phyloP scores from a whole-genome alignment of 2,797 vertebrate genomes.

The Etheostoma nigrum region DNA sequence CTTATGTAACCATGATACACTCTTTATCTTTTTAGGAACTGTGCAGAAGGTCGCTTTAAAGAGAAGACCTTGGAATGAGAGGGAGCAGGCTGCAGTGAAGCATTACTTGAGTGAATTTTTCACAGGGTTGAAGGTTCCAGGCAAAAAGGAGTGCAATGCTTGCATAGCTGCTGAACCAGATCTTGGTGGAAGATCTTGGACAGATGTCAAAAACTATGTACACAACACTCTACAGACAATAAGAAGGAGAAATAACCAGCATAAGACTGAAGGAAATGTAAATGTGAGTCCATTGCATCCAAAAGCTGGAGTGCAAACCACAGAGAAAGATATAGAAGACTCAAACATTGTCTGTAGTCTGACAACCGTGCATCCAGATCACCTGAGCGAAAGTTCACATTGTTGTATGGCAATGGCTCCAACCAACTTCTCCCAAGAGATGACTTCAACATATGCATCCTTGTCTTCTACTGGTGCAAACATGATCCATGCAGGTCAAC shows the following conservation, averaged over 20 bases:
- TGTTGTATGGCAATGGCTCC: constrained; percentile 60
- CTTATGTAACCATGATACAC: background rate
- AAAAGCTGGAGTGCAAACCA: constrained; percentile 37
- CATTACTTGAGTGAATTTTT: constrained; percentile 74
- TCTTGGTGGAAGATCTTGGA: constrained; percentile 79
- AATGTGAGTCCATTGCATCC: constrained; percentile 56
- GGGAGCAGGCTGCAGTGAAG: constrained; percentile 79
- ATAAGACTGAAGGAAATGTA: constrained; percentile 41
- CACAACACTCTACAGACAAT: constrained; percentile 82
- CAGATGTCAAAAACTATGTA: constrained; percentile 81
- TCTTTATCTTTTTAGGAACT: constrained; percentile 61
- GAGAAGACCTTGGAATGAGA: constrained; percentile 78
- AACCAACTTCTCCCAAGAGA: constrained; percentile 57
- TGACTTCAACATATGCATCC: constrained; percentile 59
- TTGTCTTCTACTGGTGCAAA: constrained; percentile 65
- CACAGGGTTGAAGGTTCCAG: constrained; percentile 78
- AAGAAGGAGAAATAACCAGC: constrained; percentile 72
- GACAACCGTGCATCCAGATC: constrained; percentile 65
- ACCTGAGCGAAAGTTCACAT: constrained; percentile 58
- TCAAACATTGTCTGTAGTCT: constrained; percentile 50
- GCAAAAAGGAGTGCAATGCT: constrained; percentile 82
- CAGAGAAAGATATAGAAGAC: constrained; percentile 54
- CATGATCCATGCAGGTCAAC: constrained; percentile 59
- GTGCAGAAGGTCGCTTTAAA: constrained; percentile 63
- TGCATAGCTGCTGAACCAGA: constrained; percentile 82